These are phyloP conservation scores for Callospermophilus lateralis DNA, from an alignment of 2,113 vertebrate species.

Conservation along the genomic window DNA sequence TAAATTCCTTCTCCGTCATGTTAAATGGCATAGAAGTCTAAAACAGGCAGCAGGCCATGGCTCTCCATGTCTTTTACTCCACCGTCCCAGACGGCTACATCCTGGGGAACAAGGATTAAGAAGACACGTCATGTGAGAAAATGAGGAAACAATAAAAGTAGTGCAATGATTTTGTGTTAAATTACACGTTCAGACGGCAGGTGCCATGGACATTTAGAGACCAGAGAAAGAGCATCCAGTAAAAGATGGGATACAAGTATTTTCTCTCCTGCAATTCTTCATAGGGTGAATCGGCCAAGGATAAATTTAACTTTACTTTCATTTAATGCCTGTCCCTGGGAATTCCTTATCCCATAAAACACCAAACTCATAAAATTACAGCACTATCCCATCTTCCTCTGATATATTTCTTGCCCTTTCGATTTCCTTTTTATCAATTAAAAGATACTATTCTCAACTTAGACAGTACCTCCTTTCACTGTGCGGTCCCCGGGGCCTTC, in stretches of 20 bases:
- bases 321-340: conserved; percentile 56
- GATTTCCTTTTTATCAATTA: conserved; percentile 72
- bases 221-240: neutral
- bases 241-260: neutral
- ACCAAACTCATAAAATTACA: conserved; percentile 62
- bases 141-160: neutral
- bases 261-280: neutral
- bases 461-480: neutral
- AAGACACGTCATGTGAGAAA: neutral
- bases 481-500: neutral
- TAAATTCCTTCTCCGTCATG: neutral
- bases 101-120: neutral
- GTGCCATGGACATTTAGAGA: neutral
- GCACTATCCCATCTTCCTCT: neutral
- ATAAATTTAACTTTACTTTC: conserved; percentile 63
- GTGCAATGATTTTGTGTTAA: conserved; percentile 21
- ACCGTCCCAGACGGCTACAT: neutral
- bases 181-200: neutral
- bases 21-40: neutral
- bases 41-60: neutral
- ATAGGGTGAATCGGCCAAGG: conserved; percentile 22
- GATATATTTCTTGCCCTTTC: conserved; percentile 41
- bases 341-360: conserved; percentile 72
- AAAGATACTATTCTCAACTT: conserved; percentile 27
- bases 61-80: neutral